phyloP scores from a whole-genome alignment of 2,888 invertebrate genomes.

The Laothoe populi region DNA sequence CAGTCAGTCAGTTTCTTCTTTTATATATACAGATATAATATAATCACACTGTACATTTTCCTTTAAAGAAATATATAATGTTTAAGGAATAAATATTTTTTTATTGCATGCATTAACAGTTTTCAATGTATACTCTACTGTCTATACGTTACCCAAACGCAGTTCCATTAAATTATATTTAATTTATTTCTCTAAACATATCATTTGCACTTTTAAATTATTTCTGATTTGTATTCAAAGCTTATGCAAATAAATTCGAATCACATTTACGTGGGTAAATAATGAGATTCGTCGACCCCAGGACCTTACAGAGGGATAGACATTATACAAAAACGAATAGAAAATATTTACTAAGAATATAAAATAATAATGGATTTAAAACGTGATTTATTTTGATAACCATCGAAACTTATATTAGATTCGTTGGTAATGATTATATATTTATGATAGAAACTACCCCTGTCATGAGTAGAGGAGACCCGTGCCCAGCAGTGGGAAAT shows the following conservation, averaged over 20 bases:
- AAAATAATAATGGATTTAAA: not conserved
- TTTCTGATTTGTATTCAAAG: conserved; percentile 26
- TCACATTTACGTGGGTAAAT: conserved; percentile 21
- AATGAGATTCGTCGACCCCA: conserved; percentile 9
- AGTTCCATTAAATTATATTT: not conserved
- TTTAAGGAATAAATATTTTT: no score
- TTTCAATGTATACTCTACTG: not conserved
- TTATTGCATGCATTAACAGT: no score
- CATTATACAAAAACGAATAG: not conserved
- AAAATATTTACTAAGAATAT: not conserved
- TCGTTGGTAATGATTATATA: no score
- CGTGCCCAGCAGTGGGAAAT: no score
- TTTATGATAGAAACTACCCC: no score
- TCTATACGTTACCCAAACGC: not conserved
- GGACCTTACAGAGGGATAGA: conserved; percentile 2
- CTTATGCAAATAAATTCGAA: conserved; percentile 35
- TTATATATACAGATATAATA: no score
- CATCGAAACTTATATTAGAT: no score
- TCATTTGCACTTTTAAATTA: conserved; percentile 22
- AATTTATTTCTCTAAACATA: conserved; percentile 18
- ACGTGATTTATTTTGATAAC: not conserved
- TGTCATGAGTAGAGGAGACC: no score
- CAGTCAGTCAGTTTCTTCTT: no score
- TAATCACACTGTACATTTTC: no score
- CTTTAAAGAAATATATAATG: no score